phyloP scores from a whole-genome alignment of 2,888 invertebrate genomes.

The Ormyrus thymus region DNA sequence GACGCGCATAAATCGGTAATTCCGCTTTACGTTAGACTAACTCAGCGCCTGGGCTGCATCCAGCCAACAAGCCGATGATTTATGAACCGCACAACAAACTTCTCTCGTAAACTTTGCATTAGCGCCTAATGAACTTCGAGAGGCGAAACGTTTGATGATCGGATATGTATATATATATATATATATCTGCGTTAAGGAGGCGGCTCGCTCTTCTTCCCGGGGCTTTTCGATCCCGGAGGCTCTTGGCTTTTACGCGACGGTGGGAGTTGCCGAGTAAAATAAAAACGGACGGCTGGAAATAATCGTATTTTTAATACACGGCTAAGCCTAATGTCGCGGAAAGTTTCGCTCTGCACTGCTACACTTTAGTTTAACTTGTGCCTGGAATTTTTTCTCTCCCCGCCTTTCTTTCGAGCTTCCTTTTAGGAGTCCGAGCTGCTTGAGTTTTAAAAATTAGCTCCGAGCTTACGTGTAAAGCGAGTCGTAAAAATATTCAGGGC shows the following conservation, averaged over 20 bases:
- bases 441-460: too few relatives aligned
- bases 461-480: too few relatives aligned
- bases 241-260: not conserved
- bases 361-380: too few relatives aligned
- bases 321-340: not conserved
- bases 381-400: too few relatives aligned
- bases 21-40: not conserved
- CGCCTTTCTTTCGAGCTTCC: too few relatives aligned
- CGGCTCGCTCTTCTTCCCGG: not conserved
- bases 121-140: conserved; percentile 18
- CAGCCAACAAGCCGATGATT: not conserved
- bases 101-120: not conserved
- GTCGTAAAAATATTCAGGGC: too few relatives aligned
- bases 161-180: not conserved
- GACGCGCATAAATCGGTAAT: conserved; percentile 1
- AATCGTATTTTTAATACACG: not conserved
- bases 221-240: not conserved
- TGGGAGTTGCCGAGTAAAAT: not conserved
- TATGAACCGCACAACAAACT: not conserved
- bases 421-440: too few relatives aligned
- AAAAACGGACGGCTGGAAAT: not conserved
- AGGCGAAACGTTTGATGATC: not conserved
- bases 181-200: not conserved
- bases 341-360: not conserved
- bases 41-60: not conserved